These are phyloP conservation scores for Leuciscus idus DNA, from an alignment of 2,113 vertebrate genomes.

Conservation along the genomic window DNA sequence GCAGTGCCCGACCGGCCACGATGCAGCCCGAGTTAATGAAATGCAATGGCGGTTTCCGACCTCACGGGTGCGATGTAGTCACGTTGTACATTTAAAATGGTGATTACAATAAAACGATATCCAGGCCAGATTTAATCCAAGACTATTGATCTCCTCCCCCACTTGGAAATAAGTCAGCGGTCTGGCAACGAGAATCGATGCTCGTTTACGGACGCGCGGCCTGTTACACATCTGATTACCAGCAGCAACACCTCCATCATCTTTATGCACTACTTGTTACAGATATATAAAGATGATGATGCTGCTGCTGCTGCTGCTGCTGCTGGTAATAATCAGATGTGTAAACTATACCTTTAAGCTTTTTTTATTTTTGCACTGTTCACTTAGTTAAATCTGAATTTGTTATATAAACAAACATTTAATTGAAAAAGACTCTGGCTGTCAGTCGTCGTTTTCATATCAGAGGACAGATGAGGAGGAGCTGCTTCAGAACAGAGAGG, in stretches of 20 bases:
- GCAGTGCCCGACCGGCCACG: neutral
- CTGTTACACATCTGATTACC: conserved; percentile 63
- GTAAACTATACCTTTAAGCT: too few relatives aligned
- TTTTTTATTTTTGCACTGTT: too few relatives aligned
- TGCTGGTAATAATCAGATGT: too few relatives aligned
- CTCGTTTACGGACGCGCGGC: conserved; percentile 72
- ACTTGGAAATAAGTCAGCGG: conserved; percentile 55
- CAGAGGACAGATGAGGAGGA: neutral
- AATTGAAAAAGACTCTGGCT: neutral
- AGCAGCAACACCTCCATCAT: neutral
- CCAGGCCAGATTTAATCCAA: conserved; percentile 73
- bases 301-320: too few relatives aligned
- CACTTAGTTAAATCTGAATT: too few relatives aligned
- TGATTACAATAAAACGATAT: conserved; percentile 75
- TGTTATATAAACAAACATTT: too few relatives aligned
- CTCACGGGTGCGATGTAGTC: conserved; percentile 76
- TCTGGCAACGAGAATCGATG: conserved; percentile 67
- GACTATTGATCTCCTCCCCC: conserved; percentile 67
- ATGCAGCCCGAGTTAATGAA: neutral
- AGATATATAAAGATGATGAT: too few relatives aligned
- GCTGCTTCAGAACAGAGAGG: too few relatives aligned
- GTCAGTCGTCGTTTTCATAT: neutral
- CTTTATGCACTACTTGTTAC: neutral
- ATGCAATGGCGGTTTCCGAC: conserved; percentile 63
- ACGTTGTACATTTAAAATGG: conserved; percentile 66